Conservation (phyloP, 2,113 vertebrate genomes). For the Brachionichthys hirsutus region DNA sequence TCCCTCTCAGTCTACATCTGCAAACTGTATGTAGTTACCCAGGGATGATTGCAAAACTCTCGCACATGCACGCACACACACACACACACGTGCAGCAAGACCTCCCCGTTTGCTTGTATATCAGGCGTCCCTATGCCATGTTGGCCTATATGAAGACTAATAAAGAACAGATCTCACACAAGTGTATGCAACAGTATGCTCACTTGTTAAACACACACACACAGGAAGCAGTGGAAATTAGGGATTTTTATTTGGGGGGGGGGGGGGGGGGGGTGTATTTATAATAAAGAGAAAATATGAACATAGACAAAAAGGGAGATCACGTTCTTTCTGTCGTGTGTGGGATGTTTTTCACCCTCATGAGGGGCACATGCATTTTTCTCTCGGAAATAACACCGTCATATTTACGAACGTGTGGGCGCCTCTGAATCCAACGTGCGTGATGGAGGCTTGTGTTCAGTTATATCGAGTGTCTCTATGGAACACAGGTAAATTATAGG, state of each 20-base stretch:
- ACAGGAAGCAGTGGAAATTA: neutral
- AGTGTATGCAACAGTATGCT: constrained; percentile 22
- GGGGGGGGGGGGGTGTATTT: constrained; percentile 20
- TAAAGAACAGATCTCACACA: constrained; percentile 62
- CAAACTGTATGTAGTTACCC: constrained; percentile 40
- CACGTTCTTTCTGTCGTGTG: no score
- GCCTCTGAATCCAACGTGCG: constrained; percentile 45
- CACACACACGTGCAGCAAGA: constrained; percentile 14
- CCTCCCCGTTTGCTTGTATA: constrained; percentile 40
- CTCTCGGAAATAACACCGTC: constrained; percentile 51
- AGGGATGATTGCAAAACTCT: constrained; percentile 38
- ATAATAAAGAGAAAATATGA: constrained; percentile 54
- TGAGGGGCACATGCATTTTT: constrained; percentile 28
- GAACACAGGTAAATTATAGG: constrained; percentile 7
- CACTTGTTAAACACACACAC: constrained; percentile 25
- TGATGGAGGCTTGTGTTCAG: constrained; percentile 36
- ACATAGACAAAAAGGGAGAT: constrained; percentile 51
- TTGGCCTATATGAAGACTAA: constrained; percentile 54
- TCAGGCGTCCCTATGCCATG: constrained; percentile 29
- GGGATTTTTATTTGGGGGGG: no score
- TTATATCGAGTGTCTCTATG: constrained; percentile 27
- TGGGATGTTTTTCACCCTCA: no score
- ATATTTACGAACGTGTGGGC: constrained; percentile 60
- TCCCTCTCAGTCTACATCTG: constrained; percentile 64
- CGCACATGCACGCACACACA: constrained; percentile 22